These are phyloP conservation scores for Apamea anceps DNA, from an alignment of 2,888 invertebrate genomes.

Conservation along the genomic window DNA sequence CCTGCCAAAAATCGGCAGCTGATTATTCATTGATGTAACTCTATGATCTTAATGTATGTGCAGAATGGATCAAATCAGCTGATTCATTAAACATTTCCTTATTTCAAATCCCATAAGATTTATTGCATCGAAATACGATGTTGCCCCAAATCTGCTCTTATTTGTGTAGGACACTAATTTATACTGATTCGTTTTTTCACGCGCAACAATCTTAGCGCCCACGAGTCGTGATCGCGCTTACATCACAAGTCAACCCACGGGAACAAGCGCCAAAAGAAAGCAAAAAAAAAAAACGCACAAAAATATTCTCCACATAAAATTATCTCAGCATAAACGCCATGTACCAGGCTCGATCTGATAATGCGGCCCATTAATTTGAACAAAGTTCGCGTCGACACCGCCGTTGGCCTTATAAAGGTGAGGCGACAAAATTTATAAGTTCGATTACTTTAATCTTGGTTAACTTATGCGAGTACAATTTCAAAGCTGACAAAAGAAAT, in stretches of 20 bases:
- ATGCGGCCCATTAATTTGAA: slow-evolving; percentile 90
- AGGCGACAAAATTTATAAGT: slow-evolving; percentile 91
- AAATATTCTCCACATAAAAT: slow-evolving; percentile 84
- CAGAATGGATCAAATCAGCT: neutral
- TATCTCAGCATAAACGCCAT: slow-evolving; percentile 90
- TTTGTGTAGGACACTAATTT: slow-evolving; percentile 64
- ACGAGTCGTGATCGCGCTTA: slow-evolving; percentile 67
- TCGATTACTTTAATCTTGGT: slow-evolving; percentile 91
- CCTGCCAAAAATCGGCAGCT: neutral
- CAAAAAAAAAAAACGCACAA: slow-evolving; percentile 72
- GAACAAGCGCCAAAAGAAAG: slow-evolving; percentile 79
- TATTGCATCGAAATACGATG: slow-evolving; percentile 23
- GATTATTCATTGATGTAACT: neutral
- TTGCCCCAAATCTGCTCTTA: slow-evolving; percentile 51
- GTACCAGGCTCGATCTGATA: slow-evolving; percentile 89
- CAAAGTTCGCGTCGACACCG: slow-evolving; percentile 90
- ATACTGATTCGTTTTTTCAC: slow-evolving; percentile 59
- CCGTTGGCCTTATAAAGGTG: slow-evolving; percentile 89
- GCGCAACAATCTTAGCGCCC: slow-evolving; percentile 71
- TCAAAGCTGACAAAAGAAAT: slow-evolving; percentile 91
- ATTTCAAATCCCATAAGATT: slow-evolving; percentile 10
- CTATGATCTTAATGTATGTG: too few species aligned
- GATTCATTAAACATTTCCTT: slow-evolving; percentile 9
- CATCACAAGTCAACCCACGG: slow-evolving; percentile 71
- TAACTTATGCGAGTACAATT: slow-evolving; percentile 91